Evolutionary conservation across 2,797 vertebrate genomes (phyloP).

Genomic region (Meriones psammophilus): DNA sequence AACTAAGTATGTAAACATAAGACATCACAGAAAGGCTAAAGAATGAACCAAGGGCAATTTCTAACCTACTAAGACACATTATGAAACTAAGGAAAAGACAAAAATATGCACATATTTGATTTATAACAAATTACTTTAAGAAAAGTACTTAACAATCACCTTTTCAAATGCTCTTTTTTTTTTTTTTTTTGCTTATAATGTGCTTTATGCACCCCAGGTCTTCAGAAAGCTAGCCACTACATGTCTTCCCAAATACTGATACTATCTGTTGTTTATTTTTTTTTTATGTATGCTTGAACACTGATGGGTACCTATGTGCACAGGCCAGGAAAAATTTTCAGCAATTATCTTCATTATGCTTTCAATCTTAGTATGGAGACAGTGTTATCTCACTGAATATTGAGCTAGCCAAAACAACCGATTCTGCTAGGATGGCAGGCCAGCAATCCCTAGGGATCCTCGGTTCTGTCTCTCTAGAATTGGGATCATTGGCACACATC

Average conservation of each 20-base stretch:
- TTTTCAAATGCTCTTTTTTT: constrained; percentile 11
- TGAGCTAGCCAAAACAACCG: background rate
- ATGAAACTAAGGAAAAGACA: constrained; percentile 33
- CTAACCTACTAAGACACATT: background rate
- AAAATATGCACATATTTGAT: background rate
- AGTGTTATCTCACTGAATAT: background rate
- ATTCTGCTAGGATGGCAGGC: background rate
- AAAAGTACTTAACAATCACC: background rate
- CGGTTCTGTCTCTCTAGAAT: background rate
- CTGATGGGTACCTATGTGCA: background rate
- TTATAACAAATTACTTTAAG: constrained; percentile 44
- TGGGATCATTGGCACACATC: background rate
- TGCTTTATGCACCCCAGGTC: background rate
- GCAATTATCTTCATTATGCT: background rate
- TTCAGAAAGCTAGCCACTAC: constrained; percentile 51
- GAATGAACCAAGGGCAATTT: background rate
- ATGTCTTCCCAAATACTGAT: background rate
- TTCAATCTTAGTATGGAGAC: background rate
- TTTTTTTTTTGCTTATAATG: background rate
- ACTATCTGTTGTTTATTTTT: background rate
- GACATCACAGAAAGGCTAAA: background rate
- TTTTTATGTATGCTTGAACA: background rate
- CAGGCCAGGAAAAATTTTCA: background rate
- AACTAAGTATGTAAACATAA: background rate
- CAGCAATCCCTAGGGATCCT: background rate